Evolutionary conservation across 1,140 invertebrate genomes (phyloP).

Genomic region (Cydia splendana): DNA sequence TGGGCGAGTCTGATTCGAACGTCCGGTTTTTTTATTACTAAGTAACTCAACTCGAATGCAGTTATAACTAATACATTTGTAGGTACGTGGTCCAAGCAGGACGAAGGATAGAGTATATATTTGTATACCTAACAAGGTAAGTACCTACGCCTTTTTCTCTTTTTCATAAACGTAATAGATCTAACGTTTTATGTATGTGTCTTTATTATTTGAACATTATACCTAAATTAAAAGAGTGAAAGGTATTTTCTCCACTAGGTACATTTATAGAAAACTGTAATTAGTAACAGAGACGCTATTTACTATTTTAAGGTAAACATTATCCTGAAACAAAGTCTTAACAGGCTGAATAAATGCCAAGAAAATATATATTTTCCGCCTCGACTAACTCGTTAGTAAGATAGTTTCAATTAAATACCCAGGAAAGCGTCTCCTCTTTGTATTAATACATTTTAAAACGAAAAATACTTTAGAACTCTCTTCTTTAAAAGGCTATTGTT

Average conservation of each 20-base stretch:
- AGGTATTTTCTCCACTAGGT: neutral
- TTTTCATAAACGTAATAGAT: no score
- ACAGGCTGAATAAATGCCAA: neutral
- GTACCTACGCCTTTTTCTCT: no score
- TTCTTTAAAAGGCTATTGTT: constrained; percentile 9
- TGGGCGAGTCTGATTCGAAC: no score
- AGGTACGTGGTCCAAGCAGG: no score
- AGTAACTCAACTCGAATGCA: no score
- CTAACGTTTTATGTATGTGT: no score
- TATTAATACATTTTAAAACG: constrained; percentile 14
- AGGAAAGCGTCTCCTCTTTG: neutral
- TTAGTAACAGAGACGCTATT: neutral
- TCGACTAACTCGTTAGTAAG: neutral
- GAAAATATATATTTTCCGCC: neutral
- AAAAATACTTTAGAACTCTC: neutral
- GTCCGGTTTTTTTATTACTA: no score
- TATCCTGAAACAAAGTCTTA: neutral
- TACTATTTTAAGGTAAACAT: constrained; percentile 3
- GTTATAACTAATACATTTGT: no score
- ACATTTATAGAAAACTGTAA: neutral
- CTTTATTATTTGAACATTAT: no score
- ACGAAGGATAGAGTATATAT: no score
- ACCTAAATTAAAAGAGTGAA: no score
- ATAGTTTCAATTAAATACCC: constrained; percentile 12
- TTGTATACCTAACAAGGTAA: no score